Percentiles rank a stretch among this genome's conserved stretches.
Conservation (phyloP, 1,140 invertebrate species). For the Nephotettix cincticeps region DNA sequence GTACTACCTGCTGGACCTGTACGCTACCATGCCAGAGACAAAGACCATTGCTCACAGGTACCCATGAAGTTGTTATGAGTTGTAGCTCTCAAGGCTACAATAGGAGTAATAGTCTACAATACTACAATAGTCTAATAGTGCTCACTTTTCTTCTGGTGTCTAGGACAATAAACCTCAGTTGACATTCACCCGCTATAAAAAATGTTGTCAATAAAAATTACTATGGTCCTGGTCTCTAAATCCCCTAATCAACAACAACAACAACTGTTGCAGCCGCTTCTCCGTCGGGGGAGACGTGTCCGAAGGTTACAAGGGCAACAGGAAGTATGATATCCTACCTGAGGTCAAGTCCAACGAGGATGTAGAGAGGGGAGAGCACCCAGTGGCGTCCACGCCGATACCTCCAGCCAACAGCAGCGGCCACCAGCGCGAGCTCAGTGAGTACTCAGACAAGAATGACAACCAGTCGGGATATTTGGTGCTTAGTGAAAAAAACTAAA, state of each 20-base stretch:
- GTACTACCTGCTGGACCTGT: slow-evolving; percentile 88
- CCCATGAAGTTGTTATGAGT: not conserved
- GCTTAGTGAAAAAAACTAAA: too few species aligned
- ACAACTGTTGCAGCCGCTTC: slow-evolving; percentile 46
- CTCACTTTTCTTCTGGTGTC: too few species aligned
- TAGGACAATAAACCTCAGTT: too few species aligned
- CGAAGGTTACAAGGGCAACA: slow-evolving; percentile 54
- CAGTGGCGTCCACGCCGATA: slow-evolving; percentile 39
- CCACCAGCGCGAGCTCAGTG: slow-evolving; percentile 38
- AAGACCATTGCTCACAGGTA: slow-evolving; percentile 75
- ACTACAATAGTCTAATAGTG: too few species aligned
- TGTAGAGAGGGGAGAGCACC: slow-evolving; percentile 47
- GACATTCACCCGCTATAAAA: too few species aligned
- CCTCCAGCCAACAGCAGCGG: slow-evolving; percentile 33
- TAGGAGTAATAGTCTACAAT: too few species aligned
- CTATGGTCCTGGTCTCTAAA: too few species aligned
- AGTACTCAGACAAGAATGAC: slow-evolving; percentile 30
- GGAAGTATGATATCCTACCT: slow-evolving; percentile 53
- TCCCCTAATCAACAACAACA: too few species aligned
- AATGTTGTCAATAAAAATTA: too few species aligned
- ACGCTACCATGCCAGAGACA: slow-evolving; percentile 91
- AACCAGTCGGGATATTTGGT: too few species aligned
- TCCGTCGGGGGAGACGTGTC: slow-evolving; percentile 53
- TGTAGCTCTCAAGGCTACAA: too few species aligned
- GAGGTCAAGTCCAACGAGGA: slow-evolving; percentile 50